Evolutionary conservation across 2,888 invertebrate species (phyloP).

Genomic region (Himalopsyche kuldschensis): DNA sequence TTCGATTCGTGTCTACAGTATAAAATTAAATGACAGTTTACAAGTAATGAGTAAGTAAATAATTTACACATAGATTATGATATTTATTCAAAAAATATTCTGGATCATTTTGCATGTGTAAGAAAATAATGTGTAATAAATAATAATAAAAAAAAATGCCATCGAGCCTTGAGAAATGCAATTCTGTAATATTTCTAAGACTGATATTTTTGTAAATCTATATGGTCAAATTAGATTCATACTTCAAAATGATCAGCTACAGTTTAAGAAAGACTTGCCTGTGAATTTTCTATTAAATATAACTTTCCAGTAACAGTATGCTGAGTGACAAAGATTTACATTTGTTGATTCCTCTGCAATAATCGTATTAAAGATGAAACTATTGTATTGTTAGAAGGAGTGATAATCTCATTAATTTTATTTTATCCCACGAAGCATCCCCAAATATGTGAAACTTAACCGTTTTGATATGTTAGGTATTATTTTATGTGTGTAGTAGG

Average conservation of each 20-base stretch:
- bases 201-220: conserved; percentile 1
- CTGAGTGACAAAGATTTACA: not conserved
- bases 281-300: not conserved
- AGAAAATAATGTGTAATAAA: not conserved
- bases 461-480: not conserved
- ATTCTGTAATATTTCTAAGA: conserved; percentile 1
- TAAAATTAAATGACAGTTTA: not conserved
- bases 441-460: not conserved
- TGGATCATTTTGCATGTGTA: not conserved
- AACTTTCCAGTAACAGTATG: not conserved
- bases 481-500: not conserved
- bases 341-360: not conserved
- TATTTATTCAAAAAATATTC: not conserved
- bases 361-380: not conserved
- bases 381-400: not conserved
- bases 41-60: not conserved
- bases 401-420: not conserved
- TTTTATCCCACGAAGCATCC: not conserved
- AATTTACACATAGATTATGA: not conserved
- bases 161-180: conserved; percentile 1
- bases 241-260: not conserved
- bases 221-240: not conserved
- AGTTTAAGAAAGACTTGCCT: not conserved
- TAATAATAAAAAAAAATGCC: not conserved
- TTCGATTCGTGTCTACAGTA: not conserved